Base-by-base conservation (phyloP, 2,797 vertebrate species). In the Acipenser oxyrinchus region DNA sequence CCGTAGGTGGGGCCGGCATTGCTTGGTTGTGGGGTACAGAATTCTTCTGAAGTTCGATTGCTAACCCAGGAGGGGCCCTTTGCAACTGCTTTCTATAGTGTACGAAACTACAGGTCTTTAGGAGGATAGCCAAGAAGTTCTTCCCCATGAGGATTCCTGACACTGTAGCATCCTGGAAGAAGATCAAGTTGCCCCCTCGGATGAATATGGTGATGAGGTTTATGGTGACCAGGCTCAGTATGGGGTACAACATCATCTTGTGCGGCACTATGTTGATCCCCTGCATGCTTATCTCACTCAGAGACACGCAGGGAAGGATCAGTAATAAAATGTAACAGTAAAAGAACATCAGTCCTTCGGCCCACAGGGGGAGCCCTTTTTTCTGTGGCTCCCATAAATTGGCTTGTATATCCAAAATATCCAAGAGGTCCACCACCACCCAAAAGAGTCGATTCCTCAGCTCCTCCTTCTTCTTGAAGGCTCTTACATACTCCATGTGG, bases 381-480 rank as follows among this genome's bases (percentile, higher is more conserved):
- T 92, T 92, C 66, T 92, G 93, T 15, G 92, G 90, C 73, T 92
- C 87, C 91, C 88, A 91, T 55, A 94, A 82, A 79, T 91, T 92
- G 62, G 93, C 93, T 75, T 95, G 93, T 74, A 95, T 89, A 78
- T 94, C 93, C 83, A 94, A 75, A 59, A 95, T 82, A 0, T 95
- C 93, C 74, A 95, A 78, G 78, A 95, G 79, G 81, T 95, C 93
- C 74, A 94, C 88, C 68, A 94, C 91, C 68, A 95, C 93, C 93
- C 93, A 92, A 75, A 93, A 93, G 49, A 93, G 88, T 10, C 89
- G 89, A 67, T 90, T 92, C 10, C 91, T 84, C 68, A 93, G 90
- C 78, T 94, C 92, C 76, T 93, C 89, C 0, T 89, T 89, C 80
- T 94, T 94, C 80, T 90, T 90, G 73, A 93, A 93, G 1, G 89